Evolutionary conservation across 2,113 vertebrate genomes (phyloP).

Genomic region (Trichechus manatus): DNA sequence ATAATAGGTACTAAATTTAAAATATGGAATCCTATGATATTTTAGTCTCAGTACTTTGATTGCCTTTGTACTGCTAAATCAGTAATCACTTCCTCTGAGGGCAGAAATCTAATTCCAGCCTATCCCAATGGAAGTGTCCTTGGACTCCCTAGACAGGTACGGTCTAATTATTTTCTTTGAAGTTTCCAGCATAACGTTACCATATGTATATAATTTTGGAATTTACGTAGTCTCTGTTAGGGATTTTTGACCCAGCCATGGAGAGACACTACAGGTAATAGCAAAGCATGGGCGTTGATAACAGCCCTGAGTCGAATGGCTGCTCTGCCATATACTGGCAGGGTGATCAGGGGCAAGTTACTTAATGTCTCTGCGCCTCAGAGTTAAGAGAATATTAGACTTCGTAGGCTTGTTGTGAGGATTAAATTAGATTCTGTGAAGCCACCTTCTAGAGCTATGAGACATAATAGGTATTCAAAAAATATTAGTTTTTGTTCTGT

Average conservation of each 20-base stretch:
- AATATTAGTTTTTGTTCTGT: conserved; percentile 7
- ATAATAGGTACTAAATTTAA: conserved; percentile 75
- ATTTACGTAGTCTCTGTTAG: background rate
- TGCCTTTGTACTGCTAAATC: conserved; percentile 14
- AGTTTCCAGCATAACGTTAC: conserved; percentile 29
- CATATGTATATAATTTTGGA: background rate
- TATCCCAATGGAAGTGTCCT: conserved; percentile 19
- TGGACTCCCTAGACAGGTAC: background rate
- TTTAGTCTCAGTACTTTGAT: conserved; percentile 72
- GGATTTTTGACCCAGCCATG: background rate
- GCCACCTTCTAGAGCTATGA: background rate
- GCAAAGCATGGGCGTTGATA: background rate
- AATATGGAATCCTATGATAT: conserved; percentile 67
- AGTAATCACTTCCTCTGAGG: conserved; percentile 73
- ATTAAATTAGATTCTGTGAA: background rate
- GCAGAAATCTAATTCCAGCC: conserved; percentile 11
- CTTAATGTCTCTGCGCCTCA: background rate
- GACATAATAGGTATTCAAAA: background rate
- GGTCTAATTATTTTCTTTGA: conserved; percentile 9
- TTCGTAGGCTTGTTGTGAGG: background rate
- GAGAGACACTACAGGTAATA: background rate
- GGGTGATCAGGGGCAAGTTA: background rate
- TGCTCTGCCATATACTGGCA: background rate
- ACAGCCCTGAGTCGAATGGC: background rate
- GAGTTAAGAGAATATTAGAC: background rate